Base-by-base conservation (phyloP, 1,140 invertebrate genomes). In the Trichonephila inaurata region DNA sequence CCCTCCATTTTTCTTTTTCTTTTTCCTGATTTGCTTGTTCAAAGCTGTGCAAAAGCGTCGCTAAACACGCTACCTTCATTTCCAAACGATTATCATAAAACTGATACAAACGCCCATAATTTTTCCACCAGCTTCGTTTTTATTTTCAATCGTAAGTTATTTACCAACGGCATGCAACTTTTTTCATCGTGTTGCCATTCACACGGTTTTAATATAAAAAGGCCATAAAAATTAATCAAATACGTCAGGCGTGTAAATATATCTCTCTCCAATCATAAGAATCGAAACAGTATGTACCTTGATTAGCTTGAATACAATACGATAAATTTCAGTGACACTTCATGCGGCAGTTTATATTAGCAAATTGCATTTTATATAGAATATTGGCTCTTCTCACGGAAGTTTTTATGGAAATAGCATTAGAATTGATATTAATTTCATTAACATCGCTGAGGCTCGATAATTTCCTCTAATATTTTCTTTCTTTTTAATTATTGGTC, bases 81-180 rank as follows among this genome's bases (percentile, higher is more conserved):
- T 16, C n/a, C 14, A 33, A 61, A 61, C 24, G 85, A 60, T 33
- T 60, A 87, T 87, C 85, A 87, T 87, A 87, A 87, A 87, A 60
- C 19, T 87, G 85, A 87, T 28, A 87, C 58, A 87, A 87, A 60
- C 85, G 60, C 10, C 58, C 85, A 87, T 87, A 62, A 87, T 60
- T 87, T 87, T 19, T 33, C 58, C 85, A 21, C 24, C 28, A 87
- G 85, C 85, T 61, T 61, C 85, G 21, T 87, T 72, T 24, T 24
- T 60, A 61, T 24, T 87, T 87, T 18, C 44, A 87, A 87, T 87
- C 3, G 85, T 62, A 10, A 33, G 58, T 87, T 87, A 87, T 87
- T 60, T 18, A 87, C 33, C 85, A 87, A 14, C 85, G 58, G 28
- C 58, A 51, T 33, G 51, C 44, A 61, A 60, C 24, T 61, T 33